A percentile compares a stretch with the other conserved stretches of the same genome.
phyloP scores from a whole-genome alignment of 2,113 vertebrate species.

The Sula dactylatra region DNA sequence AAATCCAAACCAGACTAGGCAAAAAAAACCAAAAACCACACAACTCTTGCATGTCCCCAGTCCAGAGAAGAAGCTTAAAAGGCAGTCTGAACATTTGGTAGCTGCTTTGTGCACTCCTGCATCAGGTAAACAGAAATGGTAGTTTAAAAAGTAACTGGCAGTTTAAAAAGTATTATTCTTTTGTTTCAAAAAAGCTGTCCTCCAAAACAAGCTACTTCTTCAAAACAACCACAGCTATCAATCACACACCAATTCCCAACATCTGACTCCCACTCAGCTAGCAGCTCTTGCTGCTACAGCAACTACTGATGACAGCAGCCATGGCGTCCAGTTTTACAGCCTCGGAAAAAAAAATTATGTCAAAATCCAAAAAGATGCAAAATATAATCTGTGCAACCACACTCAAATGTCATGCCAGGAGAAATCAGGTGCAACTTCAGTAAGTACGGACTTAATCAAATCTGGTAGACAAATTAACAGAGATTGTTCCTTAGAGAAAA shows the following conservation, averaged over 20 bases:
- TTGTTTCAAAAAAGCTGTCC: background rate
- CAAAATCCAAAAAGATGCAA: background rate
- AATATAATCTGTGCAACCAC: background rate
- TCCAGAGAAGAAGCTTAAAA: background rate
- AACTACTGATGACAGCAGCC: background rate
- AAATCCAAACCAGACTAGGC: background rate
- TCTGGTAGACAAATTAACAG: background rate
- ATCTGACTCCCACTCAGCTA: background rate
- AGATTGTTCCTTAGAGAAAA: background rate
- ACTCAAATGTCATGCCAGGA: background rate
- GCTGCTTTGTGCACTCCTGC: background rate
- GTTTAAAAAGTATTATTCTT: background rate
- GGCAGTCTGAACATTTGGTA: background rate
- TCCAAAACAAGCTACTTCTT: background rate
- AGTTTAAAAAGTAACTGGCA: background rate
- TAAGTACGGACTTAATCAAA: background rate
- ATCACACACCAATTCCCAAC: background rate
- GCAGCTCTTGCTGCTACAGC: background rate
- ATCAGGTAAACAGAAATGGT: background rate
- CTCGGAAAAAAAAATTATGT: background rate
- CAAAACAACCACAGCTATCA: background rate
- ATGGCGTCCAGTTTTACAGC: background rate
- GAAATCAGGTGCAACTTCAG: background rate
- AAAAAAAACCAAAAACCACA: background rate
- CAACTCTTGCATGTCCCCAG: background rate